Evolutionary conservation across 2,113 vertebrate species (phyloP).

Genomic region (Ranitomeya imitator): DNA sequence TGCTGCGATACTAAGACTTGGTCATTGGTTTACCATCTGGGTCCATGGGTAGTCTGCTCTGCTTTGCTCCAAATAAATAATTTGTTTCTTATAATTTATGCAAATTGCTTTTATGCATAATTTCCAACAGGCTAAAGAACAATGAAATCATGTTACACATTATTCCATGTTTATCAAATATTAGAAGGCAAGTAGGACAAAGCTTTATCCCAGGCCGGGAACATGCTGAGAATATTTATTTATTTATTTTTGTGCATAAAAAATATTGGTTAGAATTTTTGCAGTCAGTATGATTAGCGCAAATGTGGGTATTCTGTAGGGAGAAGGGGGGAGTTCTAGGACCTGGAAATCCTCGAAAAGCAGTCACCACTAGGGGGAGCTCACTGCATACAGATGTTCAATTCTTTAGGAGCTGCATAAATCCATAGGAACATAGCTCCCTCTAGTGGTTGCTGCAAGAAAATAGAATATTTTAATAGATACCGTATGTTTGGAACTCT

Average conservation of each 20-base stretch:
- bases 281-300: too few relatives aligned
- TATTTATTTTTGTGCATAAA: too few relatives aligned
- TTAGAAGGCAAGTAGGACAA: not conserved
- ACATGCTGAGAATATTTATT: not conserved
- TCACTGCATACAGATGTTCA: not conserved
- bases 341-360: too few relatives aligned
- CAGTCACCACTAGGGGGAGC: not conserved
- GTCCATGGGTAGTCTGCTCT: conserved; percentile 52
- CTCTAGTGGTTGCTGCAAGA: too few relatives aligned
- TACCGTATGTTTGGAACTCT: too few relatives aligned
- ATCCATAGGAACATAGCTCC: not conserved
- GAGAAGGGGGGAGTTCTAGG: too few relatives aligned
- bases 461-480: too few relatives aligned
- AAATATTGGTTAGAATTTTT: too few relatives aligned
- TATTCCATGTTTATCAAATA: conserved; percentile 13
- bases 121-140: conserved; percentile 56
- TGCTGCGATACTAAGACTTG: conserved; percentile 56
- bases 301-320: too few relatives aligned
- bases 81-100: conserved; percentile 58
- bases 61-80: conserved; percentile 59
- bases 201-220: not conserved
- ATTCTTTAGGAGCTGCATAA: not conserved
- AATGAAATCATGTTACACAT: conserved; percentile 46
- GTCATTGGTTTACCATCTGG: conserved; percentile 58
- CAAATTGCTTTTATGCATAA: conserved; percentile 58